Base-by-base conservation (phyloP, 2,888 invertebrate species). In the Chymomyza procnemis region DNA sequence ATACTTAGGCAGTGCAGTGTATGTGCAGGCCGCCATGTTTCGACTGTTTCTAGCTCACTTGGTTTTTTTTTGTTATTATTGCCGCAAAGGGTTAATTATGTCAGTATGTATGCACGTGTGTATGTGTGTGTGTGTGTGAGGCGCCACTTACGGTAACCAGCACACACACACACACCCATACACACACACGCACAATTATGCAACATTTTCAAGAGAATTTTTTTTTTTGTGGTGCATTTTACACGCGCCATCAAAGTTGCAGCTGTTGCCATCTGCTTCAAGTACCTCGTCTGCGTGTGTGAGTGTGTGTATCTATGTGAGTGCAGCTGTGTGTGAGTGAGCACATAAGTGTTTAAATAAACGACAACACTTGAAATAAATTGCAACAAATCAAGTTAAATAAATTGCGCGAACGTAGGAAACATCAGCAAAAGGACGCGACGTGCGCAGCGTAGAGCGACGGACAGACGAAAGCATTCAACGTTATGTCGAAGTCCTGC, bases 301-400 rank as follows among this genome's bases (percentile, higher is more conserved):
- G 8, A 16, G 26, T 50, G n/a, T 41, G n/a, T 19, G 48, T 46
- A 8, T 14, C n/a, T 48, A 12, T 64, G 18, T 18, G 30, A 47
- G 41, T 55, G 54, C 21, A 16, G 12, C 21, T 60, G 19, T 64
- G 22, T 6, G 50, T 55, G 58, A 48, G 55, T 56, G 50, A 58
- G 22, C 22, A 56, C 62, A 48, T 59, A 71, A 79, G 87, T 87
- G 83, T 80, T 85, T 82, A 85, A 82, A 84, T 82, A 86, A 86
- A 82, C 75, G 85, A 82, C 78, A 78, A 69, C 87, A 85, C 84
- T 88, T 87, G 76, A 85, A 79, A 86, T 79, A 87, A 88, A 88
- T 88, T 88, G 85, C 88, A 74, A 76, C 87, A 83, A 87, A 87
- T 87, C 87, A 88, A 88, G 80, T 79, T 76, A 79, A 88, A 88